phyloP scores from a whole-genome alignment of 2,888 invertebrate genomes.

The Eupeodes luniger region DNA sequence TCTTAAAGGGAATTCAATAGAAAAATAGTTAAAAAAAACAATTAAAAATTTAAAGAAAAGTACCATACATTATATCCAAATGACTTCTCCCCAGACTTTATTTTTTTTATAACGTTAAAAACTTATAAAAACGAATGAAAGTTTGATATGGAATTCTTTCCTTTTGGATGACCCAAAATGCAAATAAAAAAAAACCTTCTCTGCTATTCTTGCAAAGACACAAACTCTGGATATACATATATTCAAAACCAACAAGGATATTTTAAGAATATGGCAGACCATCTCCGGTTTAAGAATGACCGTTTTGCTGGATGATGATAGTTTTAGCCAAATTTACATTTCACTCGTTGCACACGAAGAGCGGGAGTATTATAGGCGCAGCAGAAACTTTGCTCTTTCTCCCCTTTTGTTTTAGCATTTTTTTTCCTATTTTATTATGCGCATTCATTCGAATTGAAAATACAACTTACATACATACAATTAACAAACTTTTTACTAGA shows the following conservation, averaged over 20 bases:
- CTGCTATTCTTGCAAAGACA: not conserved
- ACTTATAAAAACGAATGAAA: not conserved
- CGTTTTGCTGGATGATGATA: conserved; percentile 17
- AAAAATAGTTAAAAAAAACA: conserved; percentile 20
- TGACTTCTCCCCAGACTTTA: conserved; percentile 3
- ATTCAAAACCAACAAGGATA: not conserved
- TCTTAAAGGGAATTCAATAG: not conserved
- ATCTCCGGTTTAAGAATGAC: conserved; percentile 27
- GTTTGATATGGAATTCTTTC: conserved; percentile 55
- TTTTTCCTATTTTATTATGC: conserved; percentile 58
- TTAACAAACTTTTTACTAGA: not conserved
- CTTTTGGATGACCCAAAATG: conserved; percentile 64
- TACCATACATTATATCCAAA: conserved; percentile 24
- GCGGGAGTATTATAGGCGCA: not conserved
- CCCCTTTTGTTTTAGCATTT: conserved; percentile 33
- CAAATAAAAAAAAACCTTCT: conserved; percentile 44
- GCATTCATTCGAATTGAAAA: conserved; percentile 62
- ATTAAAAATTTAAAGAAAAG: conserved; percentile 63
- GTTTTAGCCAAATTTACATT: conserved; percentile 29
- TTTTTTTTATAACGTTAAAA: not conserved
- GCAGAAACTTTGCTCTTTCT: not conserved
- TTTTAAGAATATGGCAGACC: conserved; percentile 4
- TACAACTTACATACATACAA: not conserved
- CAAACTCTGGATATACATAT: not conserved
- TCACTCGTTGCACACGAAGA: not conserved